Evolutionary conservation across 2,113 vertebrate genomes (phyloP), one percentile per base, ranked within the genome.

Genomic region (Xenopus borealis): DNA sequence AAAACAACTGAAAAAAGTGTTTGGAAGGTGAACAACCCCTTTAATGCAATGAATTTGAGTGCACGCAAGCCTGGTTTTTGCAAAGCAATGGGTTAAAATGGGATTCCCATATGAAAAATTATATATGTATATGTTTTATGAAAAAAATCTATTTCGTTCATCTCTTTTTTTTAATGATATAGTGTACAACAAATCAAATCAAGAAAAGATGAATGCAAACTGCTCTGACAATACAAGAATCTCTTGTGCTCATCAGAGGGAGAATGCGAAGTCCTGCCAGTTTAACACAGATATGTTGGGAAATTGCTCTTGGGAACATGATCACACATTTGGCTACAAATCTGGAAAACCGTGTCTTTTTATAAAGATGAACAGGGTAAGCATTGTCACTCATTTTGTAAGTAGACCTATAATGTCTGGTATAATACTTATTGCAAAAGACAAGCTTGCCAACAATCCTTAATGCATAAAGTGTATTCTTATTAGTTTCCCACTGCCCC

Each of bases 351-450:
- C 94, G 0, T 98, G 95, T 58, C 89, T 96, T 53, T 84, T 97
- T 53, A 91, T 98, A 73, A 96, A 95, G 83, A 95, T 97, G 92
- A 97, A 97, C 84, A 91, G 95, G 85, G 95, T 96, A 83, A 50
- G 90, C 82, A n/a, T 52, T 59, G 0, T 17, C 14, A 12, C 5
- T 16, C 17, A 55, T 55, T 50, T 10, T 16, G 10, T 50, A 50
- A 13, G 7, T 12, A 50, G 14, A 50, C 3, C 47, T 27, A 40
- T 40, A 40, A 40, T 40, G 8, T 1, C 6, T 40, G 33, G 8
- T 7, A 40, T 7, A 4, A 40, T 40, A 27, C 3, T 27, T 3
- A 27, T 27, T 27, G 3, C 23, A 40, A 40, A 40, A 40, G 2
- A 40, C 8, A 40, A 4, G 8, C 33, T 40, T 40, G 8, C 33